Base-by-base conservation (phyloP, 2,888 invertebrate genomes). In the Brachypterus glaber region DNA sequence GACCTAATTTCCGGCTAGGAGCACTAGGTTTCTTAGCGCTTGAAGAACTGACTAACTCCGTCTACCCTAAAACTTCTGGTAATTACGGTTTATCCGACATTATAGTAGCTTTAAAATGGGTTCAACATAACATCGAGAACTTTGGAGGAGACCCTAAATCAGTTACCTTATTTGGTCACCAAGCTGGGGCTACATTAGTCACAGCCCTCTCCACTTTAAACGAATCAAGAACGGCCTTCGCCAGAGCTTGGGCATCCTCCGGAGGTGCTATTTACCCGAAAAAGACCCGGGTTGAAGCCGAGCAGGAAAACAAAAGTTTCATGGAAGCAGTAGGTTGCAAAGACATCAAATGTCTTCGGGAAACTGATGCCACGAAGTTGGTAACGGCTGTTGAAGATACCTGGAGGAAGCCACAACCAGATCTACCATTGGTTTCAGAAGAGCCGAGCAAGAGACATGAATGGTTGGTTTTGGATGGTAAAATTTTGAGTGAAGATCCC, bases 11-110 rank as follows among this genome's bases (percentile, higher is more conserved):
- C 66, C 75, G 91, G 52, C 40, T 65, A 27, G 65, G 65, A 0
- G 59, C 54, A 4, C 45, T 65, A 38, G 93, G 93, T 3, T 92
- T 91, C 59, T 68, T 92, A 33, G 80, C 91, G 0, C 66, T 81
- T 3, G 78, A 82, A 39, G 70, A 76, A 2, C 64, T 89, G 1
- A 77, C 82, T 0, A 73, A 78, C 49, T 69, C 77, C 0, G 72
- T 77, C 13, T 79, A 85, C 57, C 83, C 85, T 0, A 74, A 71
- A 17, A 79, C 80, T 1, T 86, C 88, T 0, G 90, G 90, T 17
- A 91, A 91, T 62, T 90, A 89, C 56, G 91, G 81, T 0, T 71
- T 90, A 1, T 82, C 83, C 1, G 91, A 91, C 57, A 75, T 90
- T 40, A 59, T 88, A 9, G 76, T 74, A 0, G 86, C 78, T 0